Evolutionary conservation across 1,140 invertebrate species (phyloP).

Genomic region (Venustaconcha ellipsiformis): DNA sequence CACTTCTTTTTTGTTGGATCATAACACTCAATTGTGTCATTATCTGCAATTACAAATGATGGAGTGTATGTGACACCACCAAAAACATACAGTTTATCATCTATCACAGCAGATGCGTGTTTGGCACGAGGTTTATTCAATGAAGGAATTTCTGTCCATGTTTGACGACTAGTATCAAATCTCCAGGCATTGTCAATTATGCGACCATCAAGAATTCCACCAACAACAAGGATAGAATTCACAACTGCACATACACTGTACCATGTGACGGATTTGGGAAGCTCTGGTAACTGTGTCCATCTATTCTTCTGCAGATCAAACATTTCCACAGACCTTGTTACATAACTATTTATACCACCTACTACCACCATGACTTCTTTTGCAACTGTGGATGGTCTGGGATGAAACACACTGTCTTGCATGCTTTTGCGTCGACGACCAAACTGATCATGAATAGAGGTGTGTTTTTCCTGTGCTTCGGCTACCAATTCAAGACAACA

Average conservation of each 20-base stretch:
- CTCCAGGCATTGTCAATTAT: slow-evolving; percentile 62
- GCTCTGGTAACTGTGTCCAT: slow-evolving; percentile 59
- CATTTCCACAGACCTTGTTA: slow-evolving; percentile 59
- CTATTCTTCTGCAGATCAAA: slow-evolving; percentile 63
- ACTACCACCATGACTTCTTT: slow-evolving; percentile 65
- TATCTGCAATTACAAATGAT: slow-evolving; percentile 45
- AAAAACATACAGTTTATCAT: slow-evolving; percentile 61
- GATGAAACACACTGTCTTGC: slow-evolving; percentile 55
- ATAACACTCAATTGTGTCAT: slow-evolving; percentile 64
- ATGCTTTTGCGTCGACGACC: slow-evolving; percentile 60
- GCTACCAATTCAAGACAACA: slow-evolving; percentile 57
- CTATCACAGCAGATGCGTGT: slow-evolving; percentile 58
- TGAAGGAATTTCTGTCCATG: slow-evolving; percentile 51
- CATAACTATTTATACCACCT: slow-evolving; percentile 55
- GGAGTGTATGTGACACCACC: slow-evolving; percentile 59
- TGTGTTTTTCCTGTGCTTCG: slow-evolving; percentile 59
- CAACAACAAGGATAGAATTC: slow-evolving; percentile 64
- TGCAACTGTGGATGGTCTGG: slow-evolving; percentile 66
- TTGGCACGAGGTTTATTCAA: slow-evolving; percentile 61
- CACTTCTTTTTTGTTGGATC: slow-evolving; percentile 55
- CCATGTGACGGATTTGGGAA: slow-evolving; percentile 57
- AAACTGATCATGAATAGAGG: slow-evolving; percentile 53
- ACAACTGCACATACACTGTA: slow-evolving; percentile 56
- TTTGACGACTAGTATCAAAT: slow-evolving; percentile 57
- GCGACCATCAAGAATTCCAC: slow-evolving; percentile 62